Percentiles rank a stretch among this genome's conserved stretches.
These are phyloP conservation scores for Drosophila falleni DNA, from an alignment of 2,888 invertebrate genomes.

Conservation along the genomic window DNA sequence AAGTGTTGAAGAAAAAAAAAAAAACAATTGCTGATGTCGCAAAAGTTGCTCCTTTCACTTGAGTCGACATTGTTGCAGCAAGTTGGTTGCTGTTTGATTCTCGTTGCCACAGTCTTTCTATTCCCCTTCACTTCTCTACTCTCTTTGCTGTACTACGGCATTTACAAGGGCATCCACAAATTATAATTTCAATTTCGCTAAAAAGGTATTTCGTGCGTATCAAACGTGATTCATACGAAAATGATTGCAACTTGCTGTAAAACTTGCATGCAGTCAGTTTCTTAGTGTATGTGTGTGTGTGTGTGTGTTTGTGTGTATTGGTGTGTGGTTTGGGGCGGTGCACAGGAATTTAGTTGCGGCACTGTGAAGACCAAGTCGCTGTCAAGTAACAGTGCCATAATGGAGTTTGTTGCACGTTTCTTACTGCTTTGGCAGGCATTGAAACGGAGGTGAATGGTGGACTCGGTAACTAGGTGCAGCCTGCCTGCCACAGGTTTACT, in stretches of 20 bases:
- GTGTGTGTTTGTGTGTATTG: slow-evolving; percentile 19
- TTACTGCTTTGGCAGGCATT: neutral
- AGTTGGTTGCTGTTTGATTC: slow-evolving; percentile 55
- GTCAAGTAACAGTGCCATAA: slow-evolving; percentile 66
- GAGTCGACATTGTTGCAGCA: slow-evolving; percentile 52
- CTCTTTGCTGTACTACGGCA: slow-evolving; percentile 1
- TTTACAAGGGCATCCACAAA: slow-evolving; percentile 72
- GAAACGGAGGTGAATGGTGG: neutral
- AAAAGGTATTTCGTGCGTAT: slow-evolving; percentile 85
- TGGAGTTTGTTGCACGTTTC: slow-evolving; percentile 63
- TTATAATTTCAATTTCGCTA: slow-evolving; percentile 84
- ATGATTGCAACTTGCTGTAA: slow-evolving; percentile 80
- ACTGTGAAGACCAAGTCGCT: slow-evolving; percentile 57
- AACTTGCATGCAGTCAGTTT: slow-evolving; percentile 53
- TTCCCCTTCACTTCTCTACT: no score
- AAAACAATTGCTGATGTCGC: slow-evolving; percentile 51
- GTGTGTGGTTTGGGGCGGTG: slow-evolving; percentile 56
- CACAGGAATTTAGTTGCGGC: slow-evolving; percentile 76
- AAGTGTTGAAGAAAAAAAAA: slow-evolving; percentile 76
- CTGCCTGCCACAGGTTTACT: slow-evolving; percentile 19
- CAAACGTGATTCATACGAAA: slow-evolving; percentile 84
- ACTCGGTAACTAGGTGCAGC: slow-evolving; percentile 55
- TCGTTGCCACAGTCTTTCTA: slow-evolving; percentile 8
- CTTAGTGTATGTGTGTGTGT: slow-evolving; percentile 29
- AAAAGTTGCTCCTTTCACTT: slow-evolving; percentile 68